Percentiles rank a stretch among this genome's conserved stretches.
These are phyloP conservation scores for Hylaea fasciaria DNA, from an alignment of 2,888 invertebrate genomes.

Conservation along the genomic window DNA sequence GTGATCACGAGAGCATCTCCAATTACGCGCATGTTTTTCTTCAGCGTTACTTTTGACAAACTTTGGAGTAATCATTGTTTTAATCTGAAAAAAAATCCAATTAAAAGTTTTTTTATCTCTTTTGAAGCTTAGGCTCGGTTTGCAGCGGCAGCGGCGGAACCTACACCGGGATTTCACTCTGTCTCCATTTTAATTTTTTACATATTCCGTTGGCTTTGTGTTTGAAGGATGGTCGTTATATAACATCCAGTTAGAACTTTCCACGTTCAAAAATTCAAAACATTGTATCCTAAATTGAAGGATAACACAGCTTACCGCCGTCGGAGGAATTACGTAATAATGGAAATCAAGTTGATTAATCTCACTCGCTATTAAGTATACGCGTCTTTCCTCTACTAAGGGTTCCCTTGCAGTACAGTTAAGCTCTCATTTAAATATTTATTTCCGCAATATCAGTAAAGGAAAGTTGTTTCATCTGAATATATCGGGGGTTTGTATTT, in stretches of 20 bases:
- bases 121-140: conserved; percentile 65
- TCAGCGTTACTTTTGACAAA: conserved; percentile 59
- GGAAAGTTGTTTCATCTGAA: conserved; percentile 34
- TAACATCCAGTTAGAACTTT: conserved; percentile 23
- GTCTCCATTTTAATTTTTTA: conserved; percentile 50
- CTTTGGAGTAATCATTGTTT: conserved; percentile 71
- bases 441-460: conserved; percentile 39
- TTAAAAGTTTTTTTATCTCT: conserved; percentile 75
- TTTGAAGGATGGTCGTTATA: conserved; percentile 33
- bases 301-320: conserved; percentile 17
- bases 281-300: conserved; percentile 19
- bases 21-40: conserved; percentile 55
- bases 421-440: conserved; percentile 37
- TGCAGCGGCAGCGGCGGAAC: conserved; percentile 50
- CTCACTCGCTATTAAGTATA: conserved; percentile 22
- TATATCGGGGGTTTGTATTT: conserved; percentile 50
- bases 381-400: conserved; percentile 28
- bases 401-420: conserved; percentile 31
- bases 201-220: conserved; percentile 41
- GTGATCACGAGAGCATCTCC: conserved; percentile 16
- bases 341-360: conserved; percentile 31
- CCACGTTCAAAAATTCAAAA: conserved; percentile 13
- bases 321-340: conserved; percentile 25
- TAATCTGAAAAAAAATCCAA: conserved; percentile 76
- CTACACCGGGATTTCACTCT: conserved; percentile 49